A percentile compares a stretch with the other conserved stretches of the same genome.
Conservation (phyloP, 2,888 invertebrate species). For the Bembecia ichneumoniformis region DNA sequence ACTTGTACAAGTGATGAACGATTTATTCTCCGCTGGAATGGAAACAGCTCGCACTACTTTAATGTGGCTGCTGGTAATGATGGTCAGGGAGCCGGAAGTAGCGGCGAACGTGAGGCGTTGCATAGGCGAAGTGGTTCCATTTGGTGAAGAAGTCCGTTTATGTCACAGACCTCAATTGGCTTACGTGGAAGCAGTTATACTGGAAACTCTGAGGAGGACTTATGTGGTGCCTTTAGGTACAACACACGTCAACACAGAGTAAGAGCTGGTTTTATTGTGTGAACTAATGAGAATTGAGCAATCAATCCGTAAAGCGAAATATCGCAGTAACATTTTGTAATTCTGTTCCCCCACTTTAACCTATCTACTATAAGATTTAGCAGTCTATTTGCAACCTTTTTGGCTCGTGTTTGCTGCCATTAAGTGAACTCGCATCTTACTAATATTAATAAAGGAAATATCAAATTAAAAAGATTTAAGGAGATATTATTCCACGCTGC, state of each 20-base stretch:
- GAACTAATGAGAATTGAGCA: no score
- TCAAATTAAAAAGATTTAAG: no score
- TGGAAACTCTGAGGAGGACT: slow-evolving; percentile 82
- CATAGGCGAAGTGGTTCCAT: slow-evolving; percentile 79
- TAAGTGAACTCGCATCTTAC: no score
- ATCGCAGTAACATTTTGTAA: no score
- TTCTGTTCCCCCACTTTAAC: no score
- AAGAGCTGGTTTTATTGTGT: slow-evolving; percentile 31
- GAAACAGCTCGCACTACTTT: slow-evolving; percentile 88
- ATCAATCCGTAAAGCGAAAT: no score
- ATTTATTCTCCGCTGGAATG: slow-evolving; percentile 90
- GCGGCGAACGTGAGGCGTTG: slow-evolving; percentile 83
- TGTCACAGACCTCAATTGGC: slow-evolving; percentile 82
- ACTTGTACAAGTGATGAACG: slow-evolving; percentile 88
- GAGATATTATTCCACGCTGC: no score
- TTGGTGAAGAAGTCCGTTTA: slow-evolving; percentile 78
- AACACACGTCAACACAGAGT: slow-evolving; percentile 86
- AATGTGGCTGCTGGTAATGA: slow-evolving; percentile 85
- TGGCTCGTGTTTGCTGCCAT: no score
- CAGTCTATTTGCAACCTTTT: no score
- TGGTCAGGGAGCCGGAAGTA: slow-evolving; percentile 82
- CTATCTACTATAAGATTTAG: no score
- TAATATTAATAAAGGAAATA: no score
- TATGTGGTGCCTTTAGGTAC: slow-evolving; percentile 89
- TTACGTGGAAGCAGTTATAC: slow-evolving; percentile 84